phyloP scores from a whole-genome alignment of 1,140 invertebrate species.

The Procambarus virginalis region DNA sequence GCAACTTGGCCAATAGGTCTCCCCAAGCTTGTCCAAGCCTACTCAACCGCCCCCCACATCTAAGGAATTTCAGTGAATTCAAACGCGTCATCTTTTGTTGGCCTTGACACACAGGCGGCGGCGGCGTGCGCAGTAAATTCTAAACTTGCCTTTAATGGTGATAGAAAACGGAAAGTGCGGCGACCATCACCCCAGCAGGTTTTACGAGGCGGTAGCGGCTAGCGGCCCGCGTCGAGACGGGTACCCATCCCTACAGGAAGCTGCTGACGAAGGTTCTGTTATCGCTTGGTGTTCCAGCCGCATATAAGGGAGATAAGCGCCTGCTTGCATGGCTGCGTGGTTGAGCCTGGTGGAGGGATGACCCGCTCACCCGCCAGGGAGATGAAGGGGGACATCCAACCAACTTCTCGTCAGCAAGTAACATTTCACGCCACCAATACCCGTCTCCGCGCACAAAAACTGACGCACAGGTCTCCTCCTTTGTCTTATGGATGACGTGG shows the following conservation, averaged over 20 bases:
- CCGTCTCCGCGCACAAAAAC: slow-evolving; percentile 4
- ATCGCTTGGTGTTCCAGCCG: not conserved
- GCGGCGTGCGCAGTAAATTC: not conserved
- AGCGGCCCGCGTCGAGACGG: no score
- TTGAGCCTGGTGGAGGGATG: not conserved
- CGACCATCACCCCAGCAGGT: not conserved
- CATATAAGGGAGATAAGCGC: not conserved
- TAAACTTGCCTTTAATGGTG: not conserved
- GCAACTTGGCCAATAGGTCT: no score
- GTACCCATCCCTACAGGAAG: no score
- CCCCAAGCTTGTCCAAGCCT: no score
- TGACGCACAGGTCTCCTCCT: not conserved
- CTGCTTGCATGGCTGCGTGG: not conserved
- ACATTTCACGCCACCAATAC: not conserved
- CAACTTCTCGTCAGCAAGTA: not conserved
- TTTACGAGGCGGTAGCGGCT: not conserved
- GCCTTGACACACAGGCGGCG: not conserved
- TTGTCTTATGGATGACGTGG: not conserved
- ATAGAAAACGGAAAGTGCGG: not conserved
- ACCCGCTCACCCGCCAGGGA: not conserved
- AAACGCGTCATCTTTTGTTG: not conserved
- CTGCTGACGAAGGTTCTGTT: no score
- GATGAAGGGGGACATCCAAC: not conserved
- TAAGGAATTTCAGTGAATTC: no score
- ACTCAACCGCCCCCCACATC: no score